Base-by-base conservation (phyloP, 92 coral and sea anemone species). In the Galaxea fascicularis region DNA sequence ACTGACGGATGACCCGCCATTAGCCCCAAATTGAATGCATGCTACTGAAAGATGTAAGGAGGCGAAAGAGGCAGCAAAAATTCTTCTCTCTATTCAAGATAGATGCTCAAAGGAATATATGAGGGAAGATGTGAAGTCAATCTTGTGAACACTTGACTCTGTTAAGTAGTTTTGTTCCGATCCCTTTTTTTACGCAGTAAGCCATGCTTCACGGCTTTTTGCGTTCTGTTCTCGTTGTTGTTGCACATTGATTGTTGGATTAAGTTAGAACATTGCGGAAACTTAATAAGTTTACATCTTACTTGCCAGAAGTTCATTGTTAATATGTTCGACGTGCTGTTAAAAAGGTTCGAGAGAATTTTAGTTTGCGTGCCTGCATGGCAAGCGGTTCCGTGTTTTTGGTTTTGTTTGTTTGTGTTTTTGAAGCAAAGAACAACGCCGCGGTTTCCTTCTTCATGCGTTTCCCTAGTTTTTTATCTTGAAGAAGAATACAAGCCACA, bases 301-400 rank as follows among this genome's bases (percentile, higher is more conserved):
- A 46, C 52, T 57, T 57, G 63, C 63, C 17, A 57, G 63, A 57
- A 57, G 63, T 57, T 57, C 63, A 57, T n/a, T 57, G 18, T 57
- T 57, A 57, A n/a, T 57, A 57, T 57, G 22, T 57, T 57, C 26
- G 63, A 57, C 22, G 63, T 57, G 63, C n/a, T 57, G 63, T 57
- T 7, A 57, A 57, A 57, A 57, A 20, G 63, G 63, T 0, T 57
- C 63, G 0, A 57, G 63, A 57, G 63, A 57, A 57, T 57, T 57
- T 57, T 57, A 57, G 18, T 57, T 57, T 46, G 12, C 52, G 8
- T 15, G 63, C 63, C 63, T 57, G 63, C 63, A 57, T 57, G 22
- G 63, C 63, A 57, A 57, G 63, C 0, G 63, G 18, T 56, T 56
- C 63, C 21, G 21, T 57, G 0, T 57, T 57, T 57, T 56, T 46